Base-by-base conservation (phyloP, 2,888 invertebrate genomes). In the Agriopis marginaria region DNA sequence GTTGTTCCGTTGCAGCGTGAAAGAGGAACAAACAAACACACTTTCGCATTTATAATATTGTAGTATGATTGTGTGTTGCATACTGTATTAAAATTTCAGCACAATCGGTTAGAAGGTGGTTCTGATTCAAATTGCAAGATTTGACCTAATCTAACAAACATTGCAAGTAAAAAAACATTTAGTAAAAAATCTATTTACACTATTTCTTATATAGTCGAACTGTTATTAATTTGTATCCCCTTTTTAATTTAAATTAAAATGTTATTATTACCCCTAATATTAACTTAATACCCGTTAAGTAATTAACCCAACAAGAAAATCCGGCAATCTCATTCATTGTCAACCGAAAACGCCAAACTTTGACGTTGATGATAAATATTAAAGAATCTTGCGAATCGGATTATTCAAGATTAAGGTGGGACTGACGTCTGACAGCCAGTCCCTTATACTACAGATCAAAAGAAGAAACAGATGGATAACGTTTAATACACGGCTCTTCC, bases 301-400 rank as follows among this genome's bases (percentile, higher is more conserved):
- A 58, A 66, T 59, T 66, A 53, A 66, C 53, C 45, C 58, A 40
- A 51, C 50, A 45, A 39, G 40, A 47, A 59, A 60, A 66, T 62
- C 66, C 32, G 54, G 32, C 60, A 70, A 66, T 60, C 39, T 63
- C 54, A 59, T 54, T 61, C 12, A 59, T 54, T 64, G 61, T 69
- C 50, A 70, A 55, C 59, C 64, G 63, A 54, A 66, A 73, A 44
- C 63, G 61, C 61, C 70, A 69, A 70, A 75, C 17, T 73, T 72
- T 60, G 59, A 62, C 65, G n/a, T 60, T 63, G 53, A 56, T 53
- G 17, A 73, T 74, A 75, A 77, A 72, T 68, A 75, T 75, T 71
- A 68, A 77, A 75, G 77, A 76, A 68, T 71, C 67, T 54, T 65
- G 71, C 77, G 65, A 75, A 75, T 75, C 72, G 56, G 75, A 77